Evolutionary conservation across 2,888 invertebrate genomes (phyloP), one percentile per base, ranked within the genome.

Genomic region (Belgica antarctica): DNA sequence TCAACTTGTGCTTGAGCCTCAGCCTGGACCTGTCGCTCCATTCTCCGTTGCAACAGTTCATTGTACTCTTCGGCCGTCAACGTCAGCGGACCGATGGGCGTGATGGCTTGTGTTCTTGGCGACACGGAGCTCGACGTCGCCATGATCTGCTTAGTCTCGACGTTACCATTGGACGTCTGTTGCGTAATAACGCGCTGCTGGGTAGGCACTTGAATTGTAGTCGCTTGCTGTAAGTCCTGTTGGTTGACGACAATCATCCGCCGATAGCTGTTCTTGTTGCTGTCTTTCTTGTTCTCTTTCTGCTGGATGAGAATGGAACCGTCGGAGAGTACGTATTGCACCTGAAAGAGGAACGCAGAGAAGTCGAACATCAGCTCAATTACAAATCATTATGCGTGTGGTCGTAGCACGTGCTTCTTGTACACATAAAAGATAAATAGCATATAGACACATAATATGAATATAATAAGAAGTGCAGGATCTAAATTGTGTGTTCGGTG

Each of bases 41-140:
- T 81, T 1, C 89, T 89, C 73, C 89, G 81, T 76, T 89, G 89
- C 86, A 89, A 87, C 73, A 89, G 80, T 79, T 89, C 89, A 78
- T 89, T 89, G 81, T 88, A 89, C 82, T 89, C 89, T 77, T 89
- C 89, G 1, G 87, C 87, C 0, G 89, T 89, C 19, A 89, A 80
- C 76, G 89, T 89, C 72, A 89, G 81, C 4, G 89, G 88, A 62
- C 89, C 89, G 65, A 89, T 81, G 2, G 88, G 87, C 72, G 88
- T 87, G 84, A 86, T 85, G 76, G 88, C 88, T 73, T 87, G 87
- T 72, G 79, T 79, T 22, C 59, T 52, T 31, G 41, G 27, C n/a
- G 41, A 46, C n/a, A 28, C 22, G 31, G 65, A n/a, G n/a, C 25
- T 76, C 78, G 80, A 71, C n/a, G 68, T 31, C 2, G 25, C 47